Conservation (phyloP, 2,113 vertebrate species). For the Odobenus rosmarus region DNA sequence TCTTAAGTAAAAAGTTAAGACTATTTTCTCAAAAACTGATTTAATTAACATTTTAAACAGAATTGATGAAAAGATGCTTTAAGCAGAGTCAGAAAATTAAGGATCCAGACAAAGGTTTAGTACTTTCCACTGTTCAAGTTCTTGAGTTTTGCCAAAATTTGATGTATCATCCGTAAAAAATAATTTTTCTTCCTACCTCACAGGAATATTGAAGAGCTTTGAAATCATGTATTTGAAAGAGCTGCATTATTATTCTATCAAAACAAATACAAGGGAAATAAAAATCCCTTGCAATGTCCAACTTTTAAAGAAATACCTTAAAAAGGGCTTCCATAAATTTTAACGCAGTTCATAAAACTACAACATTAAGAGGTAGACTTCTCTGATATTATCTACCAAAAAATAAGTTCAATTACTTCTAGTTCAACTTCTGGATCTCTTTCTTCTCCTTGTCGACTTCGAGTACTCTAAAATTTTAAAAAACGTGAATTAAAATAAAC, state of each 20-base stretch:
- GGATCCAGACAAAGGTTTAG: background rate
- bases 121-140: background rate
- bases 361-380: conserved; percentile 71
- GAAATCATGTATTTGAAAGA: conserved; percentile 66
- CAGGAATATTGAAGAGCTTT: conserved; percentile 62
- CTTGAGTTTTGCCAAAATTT: conserved; percentile 42
- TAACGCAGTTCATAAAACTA: conserved; percentile 74
- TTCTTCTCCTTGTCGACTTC: conserved; percentile 98
- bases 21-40: conserved; percentile 19
- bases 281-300: conserved; percentile 66
- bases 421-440: conserved; percentile 97
- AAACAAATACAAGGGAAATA: conserved; percentile 71
- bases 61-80: background rate
- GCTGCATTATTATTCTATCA: conserved; percentile 56
- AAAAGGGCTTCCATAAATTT: conserved; percentile 73
- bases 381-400: conserved; percentile 65
- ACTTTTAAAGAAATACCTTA: conserved; percentile 70
- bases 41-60: conserved; percentile 25
- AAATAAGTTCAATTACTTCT: conserved; percentile 90
- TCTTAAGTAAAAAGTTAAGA: background rate
- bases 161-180: background rate
- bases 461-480: conserved; percentile 92
- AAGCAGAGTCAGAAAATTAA: conserved; percentile 51
- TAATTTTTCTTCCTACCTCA: conserved; percentile 61
- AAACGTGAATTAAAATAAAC: conserved; percentile 66